Evolutionary conservation across 2,888 invertebrate species (phyloP), one percentile per base, ranked within the genome.

Genomic region (Azorinus chamasolen): DNA sequence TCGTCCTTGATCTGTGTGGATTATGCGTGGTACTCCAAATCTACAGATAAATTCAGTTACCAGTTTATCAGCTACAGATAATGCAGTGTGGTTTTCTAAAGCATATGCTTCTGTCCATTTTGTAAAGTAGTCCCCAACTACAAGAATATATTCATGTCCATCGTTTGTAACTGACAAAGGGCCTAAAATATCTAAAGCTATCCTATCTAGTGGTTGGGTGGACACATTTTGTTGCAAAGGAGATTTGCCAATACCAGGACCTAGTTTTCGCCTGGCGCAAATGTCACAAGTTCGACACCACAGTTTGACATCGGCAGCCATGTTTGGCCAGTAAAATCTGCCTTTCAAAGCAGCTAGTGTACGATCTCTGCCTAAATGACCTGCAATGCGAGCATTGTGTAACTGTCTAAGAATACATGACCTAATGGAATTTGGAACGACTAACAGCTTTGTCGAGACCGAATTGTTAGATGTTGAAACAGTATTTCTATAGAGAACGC

Each of bases 241-340:
- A 12, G 70, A 76, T 46, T 68, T 83, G 0, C 73, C 73, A 16
- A 57, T 2, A 14, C 79, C 83, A 22, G 81, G 75, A 27, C 78
- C 79, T n/a, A 75, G 68, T 68, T 83, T 83, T 22, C 76, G 25
- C 14, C 62, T 43, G 27, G 77, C 72, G 63, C 83, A 83, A 4
- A 66, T 16, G 32, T 75, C 72, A 68, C 79, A 83, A 18, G 53
- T 22, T 39, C 53, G 41, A 48, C 72, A 75, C 80, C 75, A 80
- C 25, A 43, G 41, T 59, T 63, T 70, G 4, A 80, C 27, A 25
- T 43, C 27, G 14, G 55, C 57, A 10, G 80, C 75, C 32, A 32
- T 32, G 10, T 32, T 32, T 32, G 4, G 32, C 70, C 83, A 83
- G 37, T 73, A 75, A 55, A 78, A 80, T 16, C 77, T 50, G 18